These are phyloP conservation scores for Enteromius treurensis DNA, from an alignment of 2,797 vertebrate species.

Conservation along the genomic window DNA sequence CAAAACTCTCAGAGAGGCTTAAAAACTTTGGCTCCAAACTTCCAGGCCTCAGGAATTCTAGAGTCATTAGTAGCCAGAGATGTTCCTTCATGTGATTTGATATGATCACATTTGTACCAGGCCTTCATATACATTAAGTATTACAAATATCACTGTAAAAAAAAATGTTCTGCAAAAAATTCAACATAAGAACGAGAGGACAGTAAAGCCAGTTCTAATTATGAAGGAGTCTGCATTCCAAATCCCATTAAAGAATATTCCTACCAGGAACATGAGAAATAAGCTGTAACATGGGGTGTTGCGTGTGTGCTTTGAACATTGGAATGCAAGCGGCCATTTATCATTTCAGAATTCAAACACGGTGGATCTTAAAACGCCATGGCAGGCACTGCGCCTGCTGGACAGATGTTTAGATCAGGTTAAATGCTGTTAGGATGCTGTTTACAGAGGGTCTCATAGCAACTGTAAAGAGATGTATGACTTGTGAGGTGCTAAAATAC, in stretches of 20 bases:
- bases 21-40: conserved; percentile 6
- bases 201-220: neutral
- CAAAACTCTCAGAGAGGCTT: conserved; percentile 27
- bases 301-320: conserved; percentile 16
- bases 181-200: conserved; percentile 8
- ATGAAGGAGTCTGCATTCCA: neutral
- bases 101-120: neutral
- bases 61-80: conserved; percentile 3
- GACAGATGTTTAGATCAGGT: conserved; percentile 43
- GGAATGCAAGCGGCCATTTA: conserved; percentile 19
- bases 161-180: neutral
- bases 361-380: conserved; percentile 27
- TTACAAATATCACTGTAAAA: neutral
- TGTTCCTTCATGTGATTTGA: neutral
- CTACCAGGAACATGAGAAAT: neutral
- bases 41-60: conserved; percentile 31
- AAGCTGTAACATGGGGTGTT: conserved; percentile 31
- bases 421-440: conserved; percentile 37
- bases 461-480: conserved; percentile 14
- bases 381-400: conserved; percentile 19
- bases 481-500: conserved; percentile 4
- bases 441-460: conserved; percentile 25
- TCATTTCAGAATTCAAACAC: conserved; percentile 33
- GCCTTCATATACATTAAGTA: neutral
- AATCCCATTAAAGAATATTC: conserved; percentile 3